A percentile compares a stretch with the other conserved stretches of the same genome.
These are phyloP conservation scores for Picus viridis DNA, from an alignment of 2,797 vertebrate genomes.

Conservation along the genomic window DNA sequence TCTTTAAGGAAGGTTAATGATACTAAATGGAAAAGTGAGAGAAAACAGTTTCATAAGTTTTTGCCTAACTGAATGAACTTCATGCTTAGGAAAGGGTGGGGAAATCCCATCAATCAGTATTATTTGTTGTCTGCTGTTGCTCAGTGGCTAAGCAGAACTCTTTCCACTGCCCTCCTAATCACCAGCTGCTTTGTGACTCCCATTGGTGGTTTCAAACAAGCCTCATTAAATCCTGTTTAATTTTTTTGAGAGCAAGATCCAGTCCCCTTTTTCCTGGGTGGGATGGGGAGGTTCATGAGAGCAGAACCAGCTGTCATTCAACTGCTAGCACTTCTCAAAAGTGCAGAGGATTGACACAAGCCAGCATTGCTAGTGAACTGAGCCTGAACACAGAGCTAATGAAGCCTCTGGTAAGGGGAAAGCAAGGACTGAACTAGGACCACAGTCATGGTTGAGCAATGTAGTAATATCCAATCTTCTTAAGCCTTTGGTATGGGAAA, in stretches of 20 bases:
- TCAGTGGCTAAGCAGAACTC: not conserved
- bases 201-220: not conserved
- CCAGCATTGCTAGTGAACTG: not conserved
- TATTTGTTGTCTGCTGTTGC: not conserved
- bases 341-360: not conserved
- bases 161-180: not conserved
- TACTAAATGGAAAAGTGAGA: too few relatives aligned
- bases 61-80: not conserved
- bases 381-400: not conserved
- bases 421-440: not conserved
- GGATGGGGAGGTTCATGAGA: not conserved
- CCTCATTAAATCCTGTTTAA: not conserved
- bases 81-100: not conserved
- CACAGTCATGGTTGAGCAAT: not conserved
- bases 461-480: not conserved
- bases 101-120: not conserved
- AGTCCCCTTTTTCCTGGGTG: not conserved
- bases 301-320: not conserved
- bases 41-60: too few relatives aligned
- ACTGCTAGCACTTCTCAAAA: not conserved
- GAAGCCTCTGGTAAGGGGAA: not conserved
- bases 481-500: conserved; percentile 4
- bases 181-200: not conserved
- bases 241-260: not conserved
- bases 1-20: not conserved